Conservation (phyloP, 2,888 invertebrate species). For the Platycnemis pennipes region DNA sequence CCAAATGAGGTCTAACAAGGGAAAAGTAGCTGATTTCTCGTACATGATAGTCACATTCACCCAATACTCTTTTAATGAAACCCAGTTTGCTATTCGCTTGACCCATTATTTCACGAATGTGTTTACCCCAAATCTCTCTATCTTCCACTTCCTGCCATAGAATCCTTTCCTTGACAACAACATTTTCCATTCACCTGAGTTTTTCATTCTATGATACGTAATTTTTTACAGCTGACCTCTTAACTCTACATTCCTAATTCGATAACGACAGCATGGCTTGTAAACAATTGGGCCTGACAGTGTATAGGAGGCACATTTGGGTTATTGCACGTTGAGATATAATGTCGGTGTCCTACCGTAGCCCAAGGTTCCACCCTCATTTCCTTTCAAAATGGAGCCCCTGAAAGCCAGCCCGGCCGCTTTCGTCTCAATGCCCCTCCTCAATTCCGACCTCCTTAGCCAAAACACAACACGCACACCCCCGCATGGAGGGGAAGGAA, state of each 20-base stretch:
- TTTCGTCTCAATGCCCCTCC: not conserved
- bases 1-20: too few species aligned
- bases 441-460: not conserved
- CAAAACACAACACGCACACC: not conserved
- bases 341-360: not conserved
- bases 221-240: not conserved
- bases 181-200: not conserved
- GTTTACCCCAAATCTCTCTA: too few species aligned
- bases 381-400: not conserved
- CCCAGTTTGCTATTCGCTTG: too few species aligned
- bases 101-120: too few species aligned
- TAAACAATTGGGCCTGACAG: constrained; percentile 32
- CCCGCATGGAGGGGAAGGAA: not conserved
- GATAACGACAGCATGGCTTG: constrained; percentile 17
- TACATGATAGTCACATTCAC: too few species aligned
- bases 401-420: not conserved
- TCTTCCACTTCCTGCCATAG: not conserved
- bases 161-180: not conserved
- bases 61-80: too few species aligned
- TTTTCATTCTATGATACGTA: not conserved
- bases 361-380: not conserved
- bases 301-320: not conserved
- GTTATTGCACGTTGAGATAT: not conserved
- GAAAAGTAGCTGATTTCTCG: too few species aligned
- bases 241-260: constrained; percentile 27